Evolutionary conservation across 2,113 vertebrate genomes (phyloP).

Genomic region (Oostethus manadensis): DNA sequence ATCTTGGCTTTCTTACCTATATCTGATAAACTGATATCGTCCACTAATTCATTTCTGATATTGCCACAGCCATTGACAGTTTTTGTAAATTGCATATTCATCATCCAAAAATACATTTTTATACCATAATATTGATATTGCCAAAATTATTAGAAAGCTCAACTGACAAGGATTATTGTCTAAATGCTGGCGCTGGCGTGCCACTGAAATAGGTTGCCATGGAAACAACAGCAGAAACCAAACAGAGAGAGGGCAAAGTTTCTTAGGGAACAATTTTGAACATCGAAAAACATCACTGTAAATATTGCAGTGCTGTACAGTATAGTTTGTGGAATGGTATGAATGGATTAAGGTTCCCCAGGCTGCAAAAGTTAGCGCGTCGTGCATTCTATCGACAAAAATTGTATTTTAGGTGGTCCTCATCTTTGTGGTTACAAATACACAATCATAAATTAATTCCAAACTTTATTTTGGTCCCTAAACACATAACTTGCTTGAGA

Average conservation of each 20-base stretch:
- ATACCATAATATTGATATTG: too few relatives aligned
- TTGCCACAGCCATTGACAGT: too few relatives aligned
- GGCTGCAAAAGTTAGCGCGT: neutral
- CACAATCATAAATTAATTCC: too few relatives aligned
- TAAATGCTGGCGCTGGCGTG: neutral
- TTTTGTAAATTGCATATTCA: too few relatives aligned
- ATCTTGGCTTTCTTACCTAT: too few relatives aligned
- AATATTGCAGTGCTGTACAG: neutral
- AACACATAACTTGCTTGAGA: too few relatives aligned
- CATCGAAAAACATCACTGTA: neutral
- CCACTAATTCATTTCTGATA: too few relatives aligned
- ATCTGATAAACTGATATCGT: too few relatives aligned
- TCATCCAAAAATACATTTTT: too few relatives aligned
- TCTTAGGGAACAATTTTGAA: neutral
- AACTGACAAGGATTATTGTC: neutral
- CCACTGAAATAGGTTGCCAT: neutral
- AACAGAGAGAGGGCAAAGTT: neutral
- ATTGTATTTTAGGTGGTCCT: too few relatives aligned
- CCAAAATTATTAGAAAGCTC: neutral
- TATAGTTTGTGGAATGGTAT: neutral
- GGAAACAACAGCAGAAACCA: neutral
- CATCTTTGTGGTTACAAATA: too few relatives aligned
- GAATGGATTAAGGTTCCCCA: neutral
- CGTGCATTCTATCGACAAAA: neutral
- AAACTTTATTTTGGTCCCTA: too few relatives aligned